Conservation (phyloP, 2,113 vertebrate species). For the Neodontobutis hainanensis region DNA sequence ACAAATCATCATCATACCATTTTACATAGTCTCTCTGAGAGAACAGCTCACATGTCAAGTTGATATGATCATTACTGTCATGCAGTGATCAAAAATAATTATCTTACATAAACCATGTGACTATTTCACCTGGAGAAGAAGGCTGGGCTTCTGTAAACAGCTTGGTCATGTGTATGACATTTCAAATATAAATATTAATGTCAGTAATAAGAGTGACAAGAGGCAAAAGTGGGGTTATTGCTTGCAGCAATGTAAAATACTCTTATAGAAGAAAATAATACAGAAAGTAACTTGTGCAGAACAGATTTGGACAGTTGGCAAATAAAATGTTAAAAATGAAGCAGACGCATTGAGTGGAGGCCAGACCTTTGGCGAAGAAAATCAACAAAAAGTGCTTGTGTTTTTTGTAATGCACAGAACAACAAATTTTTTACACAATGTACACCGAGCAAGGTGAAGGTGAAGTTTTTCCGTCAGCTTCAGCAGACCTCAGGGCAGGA, state of each 20-base stretch:
- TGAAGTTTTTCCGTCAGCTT: not conserved
- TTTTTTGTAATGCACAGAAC: constrained; percentile 30
- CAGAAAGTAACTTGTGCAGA: constrained; percentile 11
- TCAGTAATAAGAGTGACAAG: constrained; percentile 23
- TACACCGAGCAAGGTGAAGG: constrained; percentile 41
- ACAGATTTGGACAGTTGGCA: constrained; percentile 38
- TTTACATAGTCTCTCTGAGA: constrained; percentile 38
- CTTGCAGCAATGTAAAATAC: constrained; percentile 22
- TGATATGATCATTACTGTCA: constrained; percentile 38
- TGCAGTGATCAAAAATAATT: constrained; percentile 38
- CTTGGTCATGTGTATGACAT: constrained; percentile 20
- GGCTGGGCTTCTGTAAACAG: constrained; percentile 73
- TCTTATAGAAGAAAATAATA: not conserved
- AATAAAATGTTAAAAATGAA: constrained; percentile 29
- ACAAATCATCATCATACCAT: constrained; percentile 7
- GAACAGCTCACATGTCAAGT: constrained; percentile 62
- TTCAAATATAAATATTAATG: constrained; percentile 55
- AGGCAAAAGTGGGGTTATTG: constrained; percentile 34
- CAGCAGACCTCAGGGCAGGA: constrained; percentile 14
- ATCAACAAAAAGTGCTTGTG: constrained; percentile 57
- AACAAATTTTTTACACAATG: constrained; percentile 60
- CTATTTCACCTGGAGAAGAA: constrained; percentile 62
- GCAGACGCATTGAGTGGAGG: constrained; percentile 23
- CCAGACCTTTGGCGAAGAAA: constrained; percentile 50
- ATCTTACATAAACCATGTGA: constrained; percentile 49